phyloP scores from a whole-genome alignment of 2,888 invertebrate genomes.

The Dysmachus trigonus region DNA sequence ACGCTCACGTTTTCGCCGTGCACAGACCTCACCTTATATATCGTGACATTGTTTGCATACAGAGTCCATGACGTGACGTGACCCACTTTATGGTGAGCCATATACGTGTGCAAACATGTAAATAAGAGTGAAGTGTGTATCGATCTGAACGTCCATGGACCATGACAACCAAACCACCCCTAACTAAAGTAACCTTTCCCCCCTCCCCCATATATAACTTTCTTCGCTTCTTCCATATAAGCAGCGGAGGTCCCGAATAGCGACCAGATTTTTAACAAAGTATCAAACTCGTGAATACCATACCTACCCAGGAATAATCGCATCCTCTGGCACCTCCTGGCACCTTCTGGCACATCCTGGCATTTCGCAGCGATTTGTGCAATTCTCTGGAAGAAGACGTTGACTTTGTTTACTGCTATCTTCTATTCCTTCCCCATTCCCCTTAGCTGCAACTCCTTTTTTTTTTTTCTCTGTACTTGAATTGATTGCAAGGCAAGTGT shows the following conservation, averaged over 20 bases:
- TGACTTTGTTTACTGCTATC: neutral
- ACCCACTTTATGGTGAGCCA: neutral
- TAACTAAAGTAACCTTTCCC: neutral
- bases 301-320: neutral
- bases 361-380: neutral
- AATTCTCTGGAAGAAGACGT: neutral
- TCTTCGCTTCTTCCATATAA: too few relatives aligned
- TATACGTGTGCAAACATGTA: neutral
- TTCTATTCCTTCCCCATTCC: neutral
- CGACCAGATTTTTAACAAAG: neutral
- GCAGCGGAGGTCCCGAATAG: neutral
- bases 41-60: neutral
- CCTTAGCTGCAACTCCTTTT: neutral
- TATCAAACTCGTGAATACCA: neutral
- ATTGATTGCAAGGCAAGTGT: neutral
- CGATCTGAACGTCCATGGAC: neutral
- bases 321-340: neutral
- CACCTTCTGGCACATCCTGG: neutral
- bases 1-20: neutral
- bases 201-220: too few relatives aligned
- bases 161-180: neutral
- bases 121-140: neutral
- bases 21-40: neutral
- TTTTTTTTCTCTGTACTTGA: neutral
- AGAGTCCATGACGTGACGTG: neutral